phyloP scores from a whole-genome alignment of 2,113 vertebrate genomes.

The Lepisosteus osseus region DNA sequence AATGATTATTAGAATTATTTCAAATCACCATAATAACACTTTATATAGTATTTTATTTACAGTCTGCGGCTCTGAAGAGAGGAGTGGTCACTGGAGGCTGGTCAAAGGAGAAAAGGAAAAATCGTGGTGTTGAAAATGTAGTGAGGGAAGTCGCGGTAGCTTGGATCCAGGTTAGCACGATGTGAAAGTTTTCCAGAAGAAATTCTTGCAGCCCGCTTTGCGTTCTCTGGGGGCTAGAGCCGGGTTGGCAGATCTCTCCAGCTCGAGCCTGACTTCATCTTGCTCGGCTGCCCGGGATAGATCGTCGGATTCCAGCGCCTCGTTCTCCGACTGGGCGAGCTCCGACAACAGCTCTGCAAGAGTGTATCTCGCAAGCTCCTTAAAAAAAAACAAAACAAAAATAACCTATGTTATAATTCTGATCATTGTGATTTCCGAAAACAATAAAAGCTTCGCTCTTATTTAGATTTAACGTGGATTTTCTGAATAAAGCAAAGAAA shows the following conservation, averaged over 20 bases:
- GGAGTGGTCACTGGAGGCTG: conserved; percentile 24
- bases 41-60: conserved; percentile 69
- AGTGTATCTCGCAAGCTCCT: conserved; percentile 85
- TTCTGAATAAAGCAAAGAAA: neutral
- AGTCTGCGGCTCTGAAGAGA: conserved; percentile 59
- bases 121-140: neutral
- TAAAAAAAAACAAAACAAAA: neutral
- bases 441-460: neutral
- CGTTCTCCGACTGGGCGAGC: conserved; percentile 87
- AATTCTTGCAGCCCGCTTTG: conserved; percentile 98
- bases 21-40: conserved; percentile 56
- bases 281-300: conserved; percentile 74
- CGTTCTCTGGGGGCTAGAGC: conserved; percentile 87
- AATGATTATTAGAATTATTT: conserved; percentile 43
- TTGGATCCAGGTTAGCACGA: conserved; percentile 78
- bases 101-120: conserved; percentile 4
- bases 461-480: neutral
- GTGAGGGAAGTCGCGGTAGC: conserved; percentile 21
- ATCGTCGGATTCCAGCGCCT: conserved; percentile 82
- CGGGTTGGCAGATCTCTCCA: conserved; percentile 82
- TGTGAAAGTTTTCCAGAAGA: conserved; percentile 99
- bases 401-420: neutral
- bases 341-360: conserved; percentile 87
- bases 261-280: conserved; percentile 78
- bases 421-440: neutral